phyloP scores from a whole-genome alignment of 2,888 invertebrate species.

The Oligia latruncula region DNA sequence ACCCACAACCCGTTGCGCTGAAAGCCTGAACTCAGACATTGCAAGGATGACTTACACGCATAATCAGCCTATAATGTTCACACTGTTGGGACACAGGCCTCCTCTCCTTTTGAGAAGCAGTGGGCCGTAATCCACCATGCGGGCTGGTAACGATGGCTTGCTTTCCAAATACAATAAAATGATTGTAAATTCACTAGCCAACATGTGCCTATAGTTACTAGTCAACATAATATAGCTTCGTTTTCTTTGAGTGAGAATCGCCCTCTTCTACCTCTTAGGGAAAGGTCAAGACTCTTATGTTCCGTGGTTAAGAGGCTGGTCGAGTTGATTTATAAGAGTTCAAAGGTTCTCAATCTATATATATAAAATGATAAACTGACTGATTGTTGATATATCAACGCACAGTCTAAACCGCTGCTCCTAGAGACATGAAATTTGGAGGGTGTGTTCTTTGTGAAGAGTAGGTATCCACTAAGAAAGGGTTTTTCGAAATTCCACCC shows the following conservation, averaged over 20 bases:
- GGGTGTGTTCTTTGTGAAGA: too few relatives aligned
- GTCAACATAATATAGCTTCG: not conserved
- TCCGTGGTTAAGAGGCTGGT: slow-evolving; percentile 4
- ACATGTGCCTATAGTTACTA: not conserved
- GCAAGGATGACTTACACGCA: not conserved
- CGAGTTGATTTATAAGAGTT: slow-evolving; percentile 14
- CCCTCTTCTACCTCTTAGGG: not conserved
- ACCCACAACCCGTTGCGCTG: not conserved
- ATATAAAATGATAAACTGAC: too few relatives aligned
- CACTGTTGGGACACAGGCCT: too few relatives aligned
- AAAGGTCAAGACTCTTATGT: slow-evolving; percentile 42
- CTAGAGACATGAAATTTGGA: too few relatives aligned
- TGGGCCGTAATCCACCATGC: too few relatives aligned
- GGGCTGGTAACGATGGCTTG: too few relatives aligned
- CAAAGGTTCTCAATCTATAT: slow-evolving; percentile 23
- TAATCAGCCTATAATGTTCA: too few relatives aligned
- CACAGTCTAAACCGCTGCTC: too few relatives aligned
- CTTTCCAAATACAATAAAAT: not conserved
- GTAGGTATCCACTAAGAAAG: too few relatives aligned
- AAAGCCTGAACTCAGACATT: not conserved
- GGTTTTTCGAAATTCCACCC: too few relatives aligned
- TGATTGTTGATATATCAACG: too few relatives aligned
- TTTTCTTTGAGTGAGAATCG: slow-evolving; percentile 9
- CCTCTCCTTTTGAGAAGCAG: too few relatives aligned
- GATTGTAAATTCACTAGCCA: not conserved